Base-by-base conservation (phyloP, 2,888 invertebrate species). In the Acrobeloides nanus region DNA sequence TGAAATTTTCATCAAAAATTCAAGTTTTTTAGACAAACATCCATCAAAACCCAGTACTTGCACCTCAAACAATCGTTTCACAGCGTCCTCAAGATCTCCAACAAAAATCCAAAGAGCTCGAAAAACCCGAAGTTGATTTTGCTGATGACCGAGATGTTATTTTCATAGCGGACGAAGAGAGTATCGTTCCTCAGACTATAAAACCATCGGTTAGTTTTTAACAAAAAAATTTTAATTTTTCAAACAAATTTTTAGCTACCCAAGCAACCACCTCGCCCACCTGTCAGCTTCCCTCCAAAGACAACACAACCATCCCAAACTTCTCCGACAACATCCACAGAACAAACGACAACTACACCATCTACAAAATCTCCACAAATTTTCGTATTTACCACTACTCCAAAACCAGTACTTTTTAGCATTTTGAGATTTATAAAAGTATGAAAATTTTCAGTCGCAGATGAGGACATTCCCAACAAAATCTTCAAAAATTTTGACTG, bases 341-440 rank as follows among this genome's bases (percentile, higher is more conserved):
- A 17, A 12, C 42, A 25, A 17, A 20, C 21, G 18, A 33, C 7
- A 24, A 31, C 32, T 15, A 3, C 39, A 29, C 18, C 46, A 27
- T 27, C 38, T 17, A 20, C 37, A 7, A 23, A 42, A 42, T 17
- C 34, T 23, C 34, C 31, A 24, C 38, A 46, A 7, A 55, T 59
- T 21, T 62, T 59, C 42, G 55, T 62, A 4, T 62, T 62, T 51
- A 60, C 58, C 2, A 60, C 62, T 12, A 57, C 57, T 7, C 43
- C 40, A n/a, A 58, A 49, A 39, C 42, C 46, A n/a, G 41, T 41
- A 25, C 10, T 27, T 38, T 10, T 17, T 10, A 21, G n/a, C n/a
- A n/a, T n/a, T n/a, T n/a, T n/a, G n/a, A n/a, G n/a, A n/a, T n/a
- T n/a, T n/a, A n/a, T n/a, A n/a, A n/a, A n/a, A n/a, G n/a, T n/a